These are phyloP conservation scores for Archocentrus centrarchus DNA, from an alignment of 2,113 vertebrate species.

Conservation along the genomic window DNA sequence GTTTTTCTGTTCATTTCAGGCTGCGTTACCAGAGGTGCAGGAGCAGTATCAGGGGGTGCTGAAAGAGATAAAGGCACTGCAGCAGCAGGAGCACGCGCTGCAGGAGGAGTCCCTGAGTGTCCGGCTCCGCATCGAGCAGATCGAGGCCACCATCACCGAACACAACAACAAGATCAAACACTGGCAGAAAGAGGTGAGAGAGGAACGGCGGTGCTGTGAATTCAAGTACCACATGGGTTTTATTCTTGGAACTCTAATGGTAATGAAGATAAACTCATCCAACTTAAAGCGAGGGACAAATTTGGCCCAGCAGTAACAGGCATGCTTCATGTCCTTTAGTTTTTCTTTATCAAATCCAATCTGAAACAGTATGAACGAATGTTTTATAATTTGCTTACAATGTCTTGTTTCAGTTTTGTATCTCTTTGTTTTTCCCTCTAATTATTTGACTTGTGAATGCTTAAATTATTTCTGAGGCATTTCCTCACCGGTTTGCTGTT, in stretches of 20 bases:
- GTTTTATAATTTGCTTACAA: no score
- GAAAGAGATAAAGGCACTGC: slow-evolving; percentile 86
- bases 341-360: no score
- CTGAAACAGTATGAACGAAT: no score
- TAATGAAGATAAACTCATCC: not conserved
- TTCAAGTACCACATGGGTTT: not conserved
- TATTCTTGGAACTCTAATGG: not conserved
- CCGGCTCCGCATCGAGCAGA: slow-evolving; percentile 90
- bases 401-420: no score
- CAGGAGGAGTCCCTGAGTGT: slow-evolving; percentile 91
- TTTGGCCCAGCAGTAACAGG: not conserved
- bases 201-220: not conserved
- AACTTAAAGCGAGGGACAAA: not conserved
- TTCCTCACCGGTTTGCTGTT: no score
- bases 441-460: not conserved
- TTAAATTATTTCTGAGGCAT: not conserved
- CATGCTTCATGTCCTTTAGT: not conserved
- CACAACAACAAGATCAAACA: slow-evolving; percentile 91
- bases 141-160: slow-evolving; percentile 85
- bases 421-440: no score
- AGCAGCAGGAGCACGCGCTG: slow-evolving; percentile 87
- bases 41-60: slow-evolving; percentile 83
- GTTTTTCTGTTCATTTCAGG: slow-evolving; percentile 71
- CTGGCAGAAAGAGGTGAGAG: slow-evolving; percentile 93
- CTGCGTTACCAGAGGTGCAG: slow-evolving; percentile 84